Evolutionary conservation across 2,797 vertebrate species (phyloP).

Genomic region (Mus caroli): DNA sequence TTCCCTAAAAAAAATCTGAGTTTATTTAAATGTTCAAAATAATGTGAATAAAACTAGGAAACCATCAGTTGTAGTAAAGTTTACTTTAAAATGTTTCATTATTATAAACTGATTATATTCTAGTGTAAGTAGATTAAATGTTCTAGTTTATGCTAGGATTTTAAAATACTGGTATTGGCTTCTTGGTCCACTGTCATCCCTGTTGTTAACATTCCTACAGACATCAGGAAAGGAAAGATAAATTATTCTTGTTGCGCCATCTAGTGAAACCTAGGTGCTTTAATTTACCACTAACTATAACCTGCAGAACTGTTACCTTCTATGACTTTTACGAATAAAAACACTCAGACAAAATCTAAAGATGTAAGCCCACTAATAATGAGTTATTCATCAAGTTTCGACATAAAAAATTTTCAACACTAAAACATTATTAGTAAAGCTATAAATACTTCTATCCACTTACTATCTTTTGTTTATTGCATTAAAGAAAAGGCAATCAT

Average conservation of each 20-base stretch:
- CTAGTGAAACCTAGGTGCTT: slow-evolving; percentile 81
- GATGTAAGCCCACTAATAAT: slow-evolving; percentile 6
- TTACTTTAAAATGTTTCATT: slow-evolving; percentile 30
- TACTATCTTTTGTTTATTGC: slow-evolving; percentile 52
- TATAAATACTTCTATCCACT: slow-evolving; percentile 55
- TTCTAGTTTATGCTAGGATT: slow-evolving; percentile 65
- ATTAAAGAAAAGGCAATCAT: slow-evolving; percentile 45
- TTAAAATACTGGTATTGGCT: slow-evolving; percentile 27
- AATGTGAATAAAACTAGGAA: slow-evolving; percentile 51
- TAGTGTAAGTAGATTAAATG: slow-evolving; percentile 47
- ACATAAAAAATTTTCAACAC: slow-evolving; percentile 23
- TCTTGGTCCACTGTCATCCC: slow-evolving; percentile 55
- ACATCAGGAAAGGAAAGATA: slow-evolving; percentile 73
- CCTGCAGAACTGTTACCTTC: neutral
- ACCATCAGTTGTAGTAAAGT: slow-evolving; percentile 21
- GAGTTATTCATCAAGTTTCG: slow-evolving; percentile 33
- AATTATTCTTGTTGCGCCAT: slow-evolving; percentile 87
- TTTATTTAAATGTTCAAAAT: slow-evolving; percentile 44
- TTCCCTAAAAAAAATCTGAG: slow-evolving; percentile 58
- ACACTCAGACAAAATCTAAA: slow-evolving; percentile 61
- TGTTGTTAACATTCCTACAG: slow-evolving; percentile 80
- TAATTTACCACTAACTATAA: neutral
- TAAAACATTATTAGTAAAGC: slow-evolving; percentile 45
- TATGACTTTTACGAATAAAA: neutral
- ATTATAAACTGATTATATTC: slow-evolving; percentile 58